phyloP scores from a whole-genome alignment of 2,888 invertebrate genomes.

The Orthosia gracilis region DNA sequence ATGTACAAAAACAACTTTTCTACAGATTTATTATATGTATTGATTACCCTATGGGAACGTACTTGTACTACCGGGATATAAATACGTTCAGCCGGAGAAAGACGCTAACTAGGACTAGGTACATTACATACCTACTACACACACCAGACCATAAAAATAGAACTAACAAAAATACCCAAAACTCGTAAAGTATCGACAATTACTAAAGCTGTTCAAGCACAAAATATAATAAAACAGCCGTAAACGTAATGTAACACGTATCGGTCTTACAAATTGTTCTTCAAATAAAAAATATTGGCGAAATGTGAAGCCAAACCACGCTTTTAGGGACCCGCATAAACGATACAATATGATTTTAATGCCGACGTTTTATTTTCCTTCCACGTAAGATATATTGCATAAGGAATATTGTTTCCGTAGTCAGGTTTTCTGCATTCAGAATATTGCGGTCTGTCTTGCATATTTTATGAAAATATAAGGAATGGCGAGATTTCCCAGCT shows the following conservation, averaged over 20 bases:
- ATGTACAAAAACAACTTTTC: no score
- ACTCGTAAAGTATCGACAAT: conserved; percentile 50
- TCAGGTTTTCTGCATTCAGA: conserved; percentile 28
- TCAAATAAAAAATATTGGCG: conserved; percentile 66
- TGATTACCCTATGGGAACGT: no score
- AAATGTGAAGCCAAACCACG: conserved; percentile 52
- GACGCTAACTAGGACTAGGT: no score
- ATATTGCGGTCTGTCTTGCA: conserved; percentile 30
- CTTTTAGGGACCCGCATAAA: conserved; percentile 46
- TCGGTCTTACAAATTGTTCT: conserved; percentile 68
- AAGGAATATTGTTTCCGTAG: conserved; percentile 16
- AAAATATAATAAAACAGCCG: conserved; percentile 57
- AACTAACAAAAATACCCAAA: conserved; percentile 3
- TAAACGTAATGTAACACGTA: conserved; percentile 62
- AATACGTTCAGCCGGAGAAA: no score
- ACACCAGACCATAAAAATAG: neutral
- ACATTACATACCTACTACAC: no score
- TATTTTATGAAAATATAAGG: conserved; percentile 34
- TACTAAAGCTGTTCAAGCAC: conserved; percentile 44
- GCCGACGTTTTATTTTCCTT: conserved; percentile 24
- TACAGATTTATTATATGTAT: no score
- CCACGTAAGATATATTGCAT: conserved; percentile 21
- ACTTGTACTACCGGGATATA: no score
- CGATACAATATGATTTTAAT: conserved; percentile 26
- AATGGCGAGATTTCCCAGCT: conserved; percentile 5